Conservation (phyloP, 2,797 vertebrate genomes). For the Gymnoscopelus braueri region DNA sequence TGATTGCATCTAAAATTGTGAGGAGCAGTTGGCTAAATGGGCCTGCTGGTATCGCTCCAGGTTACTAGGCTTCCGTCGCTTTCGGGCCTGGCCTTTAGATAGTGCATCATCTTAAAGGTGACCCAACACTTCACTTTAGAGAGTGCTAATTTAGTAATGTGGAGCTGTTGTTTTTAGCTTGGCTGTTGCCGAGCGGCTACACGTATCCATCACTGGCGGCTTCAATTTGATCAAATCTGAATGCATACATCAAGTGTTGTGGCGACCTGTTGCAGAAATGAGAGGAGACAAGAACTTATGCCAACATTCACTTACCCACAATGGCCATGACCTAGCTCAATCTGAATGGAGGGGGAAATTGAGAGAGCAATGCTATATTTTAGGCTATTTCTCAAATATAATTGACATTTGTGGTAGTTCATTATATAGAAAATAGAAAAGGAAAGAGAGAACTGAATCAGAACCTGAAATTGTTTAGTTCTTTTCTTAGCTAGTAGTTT, state of each 20-base stretch:
- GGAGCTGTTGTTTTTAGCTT: slow-evolving; percentile 18
- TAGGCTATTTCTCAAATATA: no score
- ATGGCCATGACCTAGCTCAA: no score
- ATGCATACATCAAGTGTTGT: slow-evolving; percentile 31
- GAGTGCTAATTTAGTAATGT: slow-evolving; percentile 56
- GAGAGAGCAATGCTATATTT: no score
- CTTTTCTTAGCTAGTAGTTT: not conserved
- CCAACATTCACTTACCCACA: no score
- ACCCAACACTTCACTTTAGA: slow-evolving; percentile 43
- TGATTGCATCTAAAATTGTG: slow-evolving; percentile 32
- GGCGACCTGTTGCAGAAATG: slow-evolving; percentile 1
- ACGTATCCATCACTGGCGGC: slow-evolving; percentile 24
- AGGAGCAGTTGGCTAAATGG: slow-evolving; percentile 45
- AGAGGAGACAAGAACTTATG: no score
- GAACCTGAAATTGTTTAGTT: no score
- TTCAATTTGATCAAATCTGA: slow-evolving; percentile 31
- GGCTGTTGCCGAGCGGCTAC: slow-evolving; percentile 16
- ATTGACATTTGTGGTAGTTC: no score
- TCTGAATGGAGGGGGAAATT: no score
- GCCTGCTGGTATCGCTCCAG: slow-evolving; percentile 38
- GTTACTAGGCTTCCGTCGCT: slow-evolving; percentile 12
- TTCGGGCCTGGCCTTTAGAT: slow-evolving; percentile 18
- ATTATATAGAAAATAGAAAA: no score
- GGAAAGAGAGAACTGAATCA: no score
- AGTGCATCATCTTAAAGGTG: slow-evolving; percentile 39